Conservation (phyloP, 2,113 vertebrate genomes). For the Anhinga rufa region DNA sequence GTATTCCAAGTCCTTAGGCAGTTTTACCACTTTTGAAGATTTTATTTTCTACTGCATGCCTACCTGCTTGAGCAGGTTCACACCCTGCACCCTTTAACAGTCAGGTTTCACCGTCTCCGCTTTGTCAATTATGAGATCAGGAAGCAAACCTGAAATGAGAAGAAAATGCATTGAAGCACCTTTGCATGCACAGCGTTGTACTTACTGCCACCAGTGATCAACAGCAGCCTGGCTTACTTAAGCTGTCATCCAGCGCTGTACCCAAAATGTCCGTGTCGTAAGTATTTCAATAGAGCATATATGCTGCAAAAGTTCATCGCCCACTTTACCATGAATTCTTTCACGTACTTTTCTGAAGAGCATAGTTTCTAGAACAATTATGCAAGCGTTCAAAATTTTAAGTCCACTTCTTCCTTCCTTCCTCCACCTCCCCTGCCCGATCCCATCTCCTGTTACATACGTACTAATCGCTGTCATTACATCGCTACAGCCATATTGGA, state of each 20-base stretch:
- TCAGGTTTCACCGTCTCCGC: background rate
- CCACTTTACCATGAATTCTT: background rate
- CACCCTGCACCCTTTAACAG: background rate
- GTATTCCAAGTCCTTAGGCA: background rate
- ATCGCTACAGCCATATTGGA: background rate
- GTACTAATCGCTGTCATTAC: background rate
- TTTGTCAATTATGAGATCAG: constrained; percentile 39
- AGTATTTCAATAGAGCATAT: background rate
- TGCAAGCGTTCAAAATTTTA: background rate
- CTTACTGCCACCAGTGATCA: background rate
- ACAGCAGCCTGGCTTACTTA: background rate
- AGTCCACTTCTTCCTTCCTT: background rate
- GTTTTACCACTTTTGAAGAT: background rate
- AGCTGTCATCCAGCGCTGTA: background rate
- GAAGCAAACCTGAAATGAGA: constrained; percentile 67
- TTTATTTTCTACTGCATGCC: background rate
- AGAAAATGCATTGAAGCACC: background rate
- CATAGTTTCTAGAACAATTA: background rate
- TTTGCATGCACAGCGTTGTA: background rate
- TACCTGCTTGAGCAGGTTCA: constrained; percentile 59
- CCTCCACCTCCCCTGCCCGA: background rate
- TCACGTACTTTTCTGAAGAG: background rate
- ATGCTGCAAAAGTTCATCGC: background rate
- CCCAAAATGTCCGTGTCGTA: background rate
- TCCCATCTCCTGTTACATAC: background rate